These are phyloP conservation scores for Petrocephalus schoutedeni DNA, from an alignment of 2,797 vertebrate species.

Conservation along the genomic window DNA sequence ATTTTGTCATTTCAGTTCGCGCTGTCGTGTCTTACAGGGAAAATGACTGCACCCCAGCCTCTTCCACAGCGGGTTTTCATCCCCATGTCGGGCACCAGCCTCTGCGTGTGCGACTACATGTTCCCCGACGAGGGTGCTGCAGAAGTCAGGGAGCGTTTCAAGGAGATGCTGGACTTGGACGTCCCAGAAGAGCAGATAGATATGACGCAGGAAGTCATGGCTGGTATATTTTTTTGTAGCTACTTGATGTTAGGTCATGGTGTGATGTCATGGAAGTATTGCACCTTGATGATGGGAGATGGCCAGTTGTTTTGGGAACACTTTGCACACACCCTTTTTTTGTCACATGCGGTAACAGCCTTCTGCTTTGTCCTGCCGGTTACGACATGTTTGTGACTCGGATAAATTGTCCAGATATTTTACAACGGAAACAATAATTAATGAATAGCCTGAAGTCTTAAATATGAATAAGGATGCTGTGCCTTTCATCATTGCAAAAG, in stretches of 20 bases:
- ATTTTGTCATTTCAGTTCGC: not conserved
- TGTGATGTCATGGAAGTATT: not conserved
- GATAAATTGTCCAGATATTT: not conserved
- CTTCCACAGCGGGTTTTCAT: slow-evolving; percentile 81
- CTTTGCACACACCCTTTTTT: not conserved
- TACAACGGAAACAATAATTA: not conserved
- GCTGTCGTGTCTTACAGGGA: slow-evolving; percentile 18
- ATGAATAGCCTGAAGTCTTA: not conserved
- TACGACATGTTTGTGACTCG: not conserved
- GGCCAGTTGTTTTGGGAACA: not conserved
- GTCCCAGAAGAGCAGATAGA: slow-evolving; percentile 66
- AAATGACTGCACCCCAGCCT: slow-evolving; percentile 41
- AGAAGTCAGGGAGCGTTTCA: slow-evolving; percentile 75
- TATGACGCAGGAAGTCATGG: slow-evolving; percentile 61
- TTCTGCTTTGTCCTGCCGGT: not conserved
- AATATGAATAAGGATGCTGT: not conserved
- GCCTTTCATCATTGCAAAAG: not conserved
- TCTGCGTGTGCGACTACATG: slow-evolving; percentile 85
- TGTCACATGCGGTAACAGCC: not conserved
- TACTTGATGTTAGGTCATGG: not conserved
- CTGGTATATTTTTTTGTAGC: not conserved
- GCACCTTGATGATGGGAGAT: not conserved
- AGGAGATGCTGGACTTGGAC: slow-evolving; percentile 79
- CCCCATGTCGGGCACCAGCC: slow-evolving; percentile 56
- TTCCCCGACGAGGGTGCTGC: slow-evolving; percentile 73